These are phyloP conservation scores for Umimayanthus kanabou DNA, from an alignment of 92 coral and sea anemone genomes.

Conservation along the genomic window DNA sequence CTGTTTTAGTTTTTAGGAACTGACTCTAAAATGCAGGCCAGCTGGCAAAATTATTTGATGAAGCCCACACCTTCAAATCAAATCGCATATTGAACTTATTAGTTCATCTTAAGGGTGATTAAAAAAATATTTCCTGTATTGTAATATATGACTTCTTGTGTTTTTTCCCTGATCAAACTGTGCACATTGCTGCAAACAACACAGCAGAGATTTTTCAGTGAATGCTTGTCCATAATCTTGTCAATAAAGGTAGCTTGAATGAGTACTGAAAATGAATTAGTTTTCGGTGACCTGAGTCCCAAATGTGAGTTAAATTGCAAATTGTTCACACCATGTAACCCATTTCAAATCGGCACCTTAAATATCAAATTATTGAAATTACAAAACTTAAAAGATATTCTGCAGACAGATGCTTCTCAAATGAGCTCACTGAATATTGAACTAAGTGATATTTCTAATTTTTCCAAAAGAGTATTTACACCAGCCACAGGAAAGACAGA, in stretches of 20 bases:
- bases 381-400: background rate
- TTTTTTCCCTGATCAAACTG: background rate
- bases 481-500: background rate
- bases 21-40: background rate
- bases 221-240: too few species aligned
- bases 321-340: background rate
- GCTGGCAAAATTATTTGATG: background rate
- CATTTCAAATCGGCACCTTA: background rate
- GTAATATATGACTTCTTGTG: background rate
- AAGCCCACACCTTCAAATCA: background rate
- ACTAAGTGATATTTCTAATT: background rate
- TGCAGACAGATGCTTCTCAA: background rate
- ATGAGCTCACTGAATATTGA: background rate
- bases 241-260: background rate
- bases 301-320: background rate
- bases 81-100: background rate
- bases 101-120: background rate
- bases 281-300: background rate
- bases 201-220: background rate
- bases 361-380: background rate
- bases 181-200: background rate
- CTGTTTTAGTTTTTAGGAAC: background rate
- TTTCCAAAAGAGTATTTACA: too few species aligned
- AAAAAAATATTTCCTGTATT: conserved; percentile 15
- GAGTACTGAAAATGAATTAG: background rate